phyloP scores from a whole-genome alignment of 2,113 vertebrate species.

The Pristiophorus japonicus region DNA sequence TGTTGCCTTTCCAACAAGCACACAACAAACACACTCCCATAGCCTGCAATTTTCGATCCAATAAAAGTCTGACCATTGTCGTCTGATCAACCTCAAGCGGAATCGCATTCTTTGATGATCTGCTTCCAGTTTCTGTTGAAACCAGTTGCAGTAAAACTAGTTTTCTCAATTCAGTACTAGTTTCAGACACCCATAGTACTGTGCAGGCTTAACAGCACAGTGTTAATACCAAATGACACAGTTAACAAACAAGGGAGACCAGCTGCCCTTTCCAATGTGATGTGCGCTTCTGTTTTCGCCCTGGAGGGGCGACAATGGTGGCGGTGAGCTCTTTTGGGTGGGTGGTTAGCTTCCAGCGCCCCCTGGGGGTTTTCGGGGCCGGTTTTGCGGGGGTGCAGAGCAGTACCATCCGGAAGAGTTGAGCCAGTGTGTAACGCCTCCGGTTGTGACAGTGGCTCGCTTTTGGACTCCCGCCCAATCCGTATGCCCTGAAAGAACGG shows the following conservation, averaged over 20 bases:
- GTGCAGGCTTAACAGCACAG: background rate
- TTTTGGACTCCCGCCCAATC: too few species aligned
- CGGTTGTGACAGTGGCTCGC: too few species aligned
- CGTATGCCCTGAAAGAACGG: too few species aligned
- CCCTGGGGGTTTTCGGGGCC: too few species aligned
- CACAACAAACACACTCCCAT: background rate
- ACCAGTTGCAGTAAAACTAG: background rate
- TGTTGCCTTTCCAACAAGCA: background rate
- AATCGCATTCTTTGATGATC: background rate
- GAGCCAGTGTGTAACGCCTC: too few species aligned
- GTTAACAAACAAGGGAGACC: background rate
- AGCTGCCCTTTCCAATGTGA: background rate
- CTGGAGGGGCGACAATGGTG: too few species aligned
- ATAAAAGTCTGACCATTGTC: background rate
- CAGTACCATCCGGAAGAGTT: too few species aligned
- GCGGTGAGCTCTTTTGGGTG: too few species aligned
- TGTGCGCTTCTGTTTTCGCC: too few species aligned
- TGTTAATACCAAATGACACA: background rate
- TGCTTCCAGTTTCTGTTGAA: conserved; percentile 10
- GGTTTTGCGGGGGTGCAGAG: too few species aligned
- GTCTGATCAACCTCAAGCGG: background rate
- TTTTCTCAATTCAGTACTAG: background rate
- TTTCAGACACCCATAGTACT: background rate
- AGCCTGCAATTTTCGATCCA: background rate
- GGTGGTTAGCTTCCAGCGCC: too few species aligned